phyloP scores from a whole-genome alignment of 2,888 invertebrate genomes.

The Lacanobia wlatinum region DNA sequence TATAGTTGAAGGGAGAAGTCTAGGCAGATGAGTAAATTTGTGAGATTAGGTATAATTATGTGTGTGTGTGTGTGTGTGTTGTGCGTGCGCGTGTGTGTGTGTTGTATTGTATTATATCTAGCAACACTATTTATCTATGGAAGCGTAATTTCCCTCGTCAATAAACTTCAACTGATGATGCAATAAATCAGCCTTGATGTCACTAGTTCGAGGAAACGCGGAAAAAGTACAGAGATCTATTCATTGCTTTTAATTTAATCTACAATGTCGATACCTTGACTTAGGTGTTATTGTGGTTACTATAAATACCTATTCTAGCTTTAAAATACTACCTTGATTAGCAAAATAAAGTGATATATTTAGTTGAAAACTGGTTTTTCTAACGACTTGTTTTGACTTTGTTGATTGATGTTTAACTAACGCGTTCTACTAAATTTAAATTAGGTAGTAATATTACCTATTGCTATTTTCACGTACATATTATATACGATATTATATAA shows the following conservation, averaged over 20 bases:
- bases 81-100: too few relatives aligned
- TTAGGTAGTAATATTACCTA: too few relatives aligned
- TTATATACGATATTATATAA: too few relatives aligned
- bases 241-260: constrained; percentile 2
- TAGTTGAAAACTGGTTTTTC: neutral
- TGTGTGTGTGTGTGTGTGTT: too few relatives aligned
- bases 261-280: neutral
- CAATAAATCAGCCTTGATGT: constrained; percentile 19
- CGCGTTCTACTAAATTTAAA: too few relatives aligned
- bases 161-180: constrained; percentile 8
- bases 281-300: neutral
- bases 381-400: too few relatives aligned
- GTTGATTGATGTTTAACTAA: too few relatives aligned
- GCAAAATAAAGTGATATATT: neutral
- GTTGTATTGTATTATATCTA: too few relatives aligned
- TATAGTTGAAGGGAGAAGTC: too few relatives aligned
- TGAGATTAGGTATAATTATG: too few relatives aligned
- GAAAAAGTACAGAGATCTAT: constrained; percentile 21
- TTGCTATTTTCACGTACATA: too few relatives aligned
- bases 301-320: neutral
- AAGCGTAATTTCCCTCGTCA: constrained; percentile 1
- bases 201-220: constrained; percentile 3
- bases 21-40: too few relatives aligned
- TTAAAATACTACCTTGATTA: neutral
- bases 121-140: neutral